Evolutionary conservation across 2,888 invertebrate genomes (phyloP).

Genomic region (Lasioglossum lativentre): DNA sequence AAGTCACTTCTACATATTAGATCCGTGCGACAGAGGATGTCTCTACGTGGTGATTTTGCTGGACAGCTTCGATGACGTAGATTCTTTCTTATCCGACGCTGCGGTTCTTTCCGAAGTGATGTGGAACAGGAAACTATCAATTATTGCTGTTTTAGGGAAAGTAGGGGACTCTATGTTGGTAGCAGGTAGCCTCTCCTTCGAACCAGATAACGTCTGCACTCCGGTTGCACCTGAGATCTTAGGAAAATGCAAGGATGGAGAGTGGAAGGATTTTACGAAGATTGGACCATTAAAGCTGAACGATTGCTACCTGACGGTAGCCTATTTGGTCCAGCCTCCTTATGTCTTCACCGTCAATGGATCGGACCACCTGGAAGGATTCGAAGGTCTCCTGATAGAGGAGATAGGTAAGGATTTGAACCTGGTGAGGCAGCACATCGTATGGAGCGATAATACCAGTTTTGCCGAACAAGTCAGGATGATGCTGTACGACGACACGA

Average conservation of each 20-base stretch:
- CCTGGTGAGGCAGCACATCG: conserved; percentile 22
- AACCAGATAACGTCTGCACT: conserved; percentile 34
- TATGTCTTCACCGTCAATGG: conserved; percentile 44
- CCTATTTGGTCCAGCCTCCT: conserved; percentile 67
- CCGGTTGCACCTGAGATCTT: conserved; percentile 65
- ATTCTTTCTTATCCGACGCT: conserved; percentile 67
- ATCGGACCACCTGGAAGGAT: conserved; percentile 13
- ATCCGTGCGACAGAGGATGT: conserved; percentile 70
- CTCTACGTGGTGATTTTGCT: conserved; percentile 64
- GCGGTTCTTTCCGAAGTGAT: conserved; percentile 49
- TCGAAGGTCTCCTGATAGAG: conserved; percentile 55
- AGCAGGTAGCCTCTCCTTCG: conserved; percentile 66
- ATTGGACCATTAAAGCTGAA: conserved; percentile 52
- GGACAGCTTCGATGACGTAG: conserved; percentile 46
- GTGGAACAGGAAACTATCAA: conserved; percentile 66
- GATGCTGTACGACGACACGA: conserved; percentile 13
- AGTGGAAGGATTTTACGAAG: conserved; percentile 25
- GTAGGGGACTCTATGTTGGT: conserved; percentile 54
- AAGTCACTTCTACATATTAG: conserved; percentile 30
- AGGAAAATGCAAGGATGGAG: conserved; percentile 57
- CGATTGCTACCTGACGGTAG: conserved; percentile 58
- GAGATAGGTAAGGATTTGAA: conserved; percentile 17
- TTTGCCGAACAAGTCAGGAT: neutral
- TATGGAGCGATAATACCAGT: conserved; percentile 34
- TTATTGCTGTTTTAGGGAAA: conserved; percentile 63